Conservation (phyloP, 2,113 vertebrate genomes). For the Rhabdornis inornatus region DNA sequence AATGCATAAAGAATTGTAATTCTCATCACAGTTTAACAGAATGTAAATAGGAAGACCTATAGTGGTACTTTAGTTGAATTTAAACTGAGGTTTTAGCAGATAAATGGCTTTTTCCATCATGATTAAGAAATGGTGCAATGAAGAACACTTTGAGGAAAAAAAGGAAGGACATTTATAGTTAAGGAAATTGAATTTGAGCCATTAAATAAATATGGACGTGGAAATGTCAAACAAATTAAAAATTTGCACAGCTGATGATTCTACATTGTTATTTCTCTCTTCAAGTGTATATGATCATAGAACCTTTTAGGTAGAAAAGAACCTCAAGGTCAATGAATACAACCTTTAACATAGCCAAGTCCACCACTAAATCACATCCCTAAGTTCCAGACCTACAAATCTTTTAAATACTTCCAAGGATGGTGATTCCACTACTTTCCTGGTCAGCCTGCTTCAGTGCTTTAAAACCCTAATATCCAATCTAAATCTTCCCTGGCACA, state of each 20-base stretch:
- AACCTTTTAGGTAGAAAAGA: not conserved
- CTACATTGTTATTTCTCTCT: not conserved
- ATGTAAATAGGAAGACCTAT: not conserved
- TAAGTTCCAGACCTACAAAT: accelerated
- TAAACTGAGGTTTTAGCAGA: not conserved
- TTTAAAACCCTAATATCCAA: not conserved
- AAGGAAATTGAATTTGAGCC: not conserved
- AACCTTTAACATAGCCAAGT: not conserved
- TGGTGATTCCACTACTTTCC: not conserved
- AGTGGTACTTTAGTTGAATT: not conserved
- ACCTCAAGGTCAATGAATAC: not conserved
- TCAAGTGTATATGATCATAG: not conserved
- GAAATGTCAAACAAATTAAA: not conserved
- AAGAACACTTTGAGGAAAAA: not conserved
- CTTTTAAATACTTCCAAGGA: not conserved
- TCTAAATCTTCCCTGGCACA: not conserved
- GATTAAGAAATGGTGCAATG: not conserved
- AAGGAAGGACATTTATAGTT: not conserved
- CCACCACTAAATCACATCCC: not conserved
- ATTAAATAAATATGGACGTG: not conserved
- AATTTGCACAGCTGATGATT: not conserved
- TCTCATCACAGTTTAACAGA: not conserved
- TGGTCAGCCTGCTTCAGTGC: not conserved
- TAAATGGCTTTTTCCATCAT: not conserved
- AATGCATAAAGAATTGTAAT: not conserved